Evolutionary conservation across 2,888 invertebrate genomes (phyloP).

Genomic region (Cordilura impudica): DNA sequence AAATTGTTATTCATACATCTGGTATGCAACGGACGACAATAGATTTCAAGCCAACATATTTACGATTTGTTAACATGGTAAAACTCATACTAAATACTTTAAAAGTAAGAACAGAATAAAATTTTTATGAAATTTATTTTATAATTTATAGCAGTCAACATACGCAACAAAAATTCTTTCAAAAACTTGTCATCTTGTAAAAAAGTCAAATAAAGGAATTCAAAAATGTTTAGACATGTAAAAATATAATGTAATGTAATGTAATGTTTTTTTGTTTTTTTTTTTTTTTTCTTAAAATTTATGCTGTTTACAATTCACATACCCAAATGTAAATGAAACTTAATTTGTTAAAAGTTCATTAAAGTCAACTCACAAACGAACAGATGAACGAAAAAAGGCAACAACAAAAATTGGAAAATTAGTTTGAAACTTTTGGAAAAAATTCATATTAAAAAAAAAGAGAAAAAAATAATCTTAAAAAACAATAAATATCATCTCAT

Average conservation of each 20-base stretch:
- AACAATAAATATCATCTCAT: too few relatives aligned
- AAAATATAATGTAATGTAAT: neutral
- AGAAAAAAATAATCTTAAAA: too few relatives aligned
- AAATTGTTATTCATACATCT: neutral
- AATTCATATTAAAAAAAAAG: neutral
- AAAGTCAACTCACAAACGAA: neutral
- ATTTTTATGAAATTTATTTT: conserved; percentile 24
- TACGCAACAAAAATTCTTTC: neutral
- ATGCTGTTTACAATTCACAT: conserved; percentile 3
- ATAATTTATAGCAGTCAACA: conserved; percentile 44
- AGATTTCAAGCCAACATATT: neutral
- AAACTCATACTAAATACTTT: neutral
- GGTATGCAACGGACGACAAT: neutral
- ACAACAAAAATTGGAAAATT: neutral
- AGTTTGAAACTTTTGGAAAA: neutral
- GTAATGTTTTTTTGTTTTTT: conserved; percentile 18
- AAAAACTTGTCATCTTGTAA: neutral
- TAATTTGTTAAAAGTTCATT: conserved; percentile 47
- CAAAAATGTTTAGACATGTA: neutral
- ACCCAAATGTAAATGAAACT: conserved; percentile 46
- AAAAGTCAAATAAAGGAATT: neutral
- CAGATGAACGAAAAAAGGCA: neutral
- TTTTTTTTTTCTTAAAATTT: neutral
- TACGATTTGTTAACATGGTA: neutral
- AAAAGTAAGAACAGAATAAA: neutral